These are phyloP conservation scores for Sinocyclocheilus rhinocerous DNA, from an alignment of 2,113 vertebrate species.

Conservation along the genomic window DNA sequence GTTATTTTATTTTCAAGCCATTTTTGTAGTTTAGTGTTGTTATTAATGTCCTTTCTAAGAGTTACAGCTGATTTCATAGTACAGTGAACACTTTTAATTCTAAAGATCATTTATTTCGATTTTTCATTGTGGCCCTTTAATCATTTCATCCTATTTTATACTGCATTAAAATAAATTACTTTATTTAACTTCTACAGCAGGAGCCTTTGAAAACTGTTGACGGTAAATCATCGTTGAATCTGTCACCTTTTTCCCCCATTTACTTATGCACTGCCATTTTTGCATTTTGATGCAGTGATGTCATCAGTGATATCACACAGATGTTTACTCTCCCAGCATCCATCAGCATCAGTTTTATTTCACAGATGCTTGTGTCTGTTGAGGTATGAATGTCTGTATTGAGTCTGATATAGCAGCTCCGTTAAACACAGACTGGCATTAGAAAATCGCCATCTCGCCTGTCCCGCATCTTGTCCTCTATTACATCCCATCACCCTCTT, in stretches of 20 bases:
- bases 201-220: background rate
- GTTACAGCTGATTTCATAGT: background rate
- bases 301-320: slow-evolving; percentile 8
- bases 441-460: background rate
- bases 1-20: no score
- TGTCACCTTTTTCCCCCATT: background rate
- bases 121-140: background rate
- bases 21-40: no score
- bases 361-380: background rate
- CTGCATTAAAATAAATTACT: background rate
- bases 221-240: background rate
- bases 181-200: background rate
- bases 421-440: background rate
- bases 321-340: background rate
- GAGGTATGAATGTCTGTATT: background rate
- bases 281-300: background rate
- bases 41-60: background rate
- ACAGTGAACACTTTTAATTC: background rate
- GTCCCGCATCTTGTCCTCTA: background rate
- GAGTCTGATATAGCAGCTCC: background rate
- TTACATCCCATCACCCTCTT: background rate
- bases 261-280: background rate
- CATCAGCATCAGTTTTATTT: background rate
- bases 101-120: background rate
- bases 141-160: background rate